Base-by-base conservation (phyloP, 1,140 invertebrate species). In the Bombus affinis region DNA sequence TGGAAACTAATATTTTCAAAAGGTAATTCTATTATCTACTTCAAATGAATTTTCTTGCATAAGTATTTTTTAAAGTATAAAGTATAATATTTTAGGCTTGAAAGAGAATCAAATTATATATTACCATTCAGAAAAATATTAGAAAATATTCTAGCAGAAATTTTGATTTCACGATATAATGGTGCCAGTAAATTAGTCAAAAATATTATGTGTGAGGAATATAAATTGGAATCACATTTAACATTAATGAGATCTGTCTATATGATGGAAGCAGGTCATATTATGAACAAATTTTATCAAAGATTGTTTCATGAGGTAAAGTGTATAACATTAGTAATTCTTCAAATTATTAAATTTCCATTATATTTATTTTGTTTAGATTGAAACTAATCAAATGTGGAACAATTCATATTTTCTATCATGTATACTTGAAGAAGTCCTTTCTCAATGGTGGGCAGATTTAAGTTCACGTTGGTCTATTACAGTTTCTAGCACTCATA, bases 201-300 rank as follows among this genome's bases (percentile, higher is more conserved):
- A 91, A 92, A 95, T 85, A 94, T 96, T 53, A 90, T 96, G 66
- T 92, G 95, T 12, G 91, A 94, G 39, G 95, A 96, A 77, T 95
- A 95, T 83, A 94, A 95, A 88, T 86, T 96, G 10, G 95, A 95
- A 59, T 92, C 92, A 59, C 95, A 96, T 86, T 92, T 96, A 59
- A 93, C 94, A 66, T 91, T 96, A 77, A 93, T 96, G 90, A 94
- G 95, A 83, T 95, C 93, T n/a, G 93, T 97, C 85, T 97, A 96
- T 88, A 94, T 97, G 91, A 97, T 97, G 96, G 96, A 96, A 90
- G 89, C 91, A 18, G 96, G 96, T 59, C 96, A 97, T 87, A 91
- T 96, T 25, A 96, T 97, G 95, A 96, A 96, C 89, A 96, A 96
- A 82, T 97, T 97, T 91, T 97, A 96, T 85, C 95, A 95, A 37